Conservation (phyloP, 1,140 invertebrate species). For the Cephus cinctus region DNA sequence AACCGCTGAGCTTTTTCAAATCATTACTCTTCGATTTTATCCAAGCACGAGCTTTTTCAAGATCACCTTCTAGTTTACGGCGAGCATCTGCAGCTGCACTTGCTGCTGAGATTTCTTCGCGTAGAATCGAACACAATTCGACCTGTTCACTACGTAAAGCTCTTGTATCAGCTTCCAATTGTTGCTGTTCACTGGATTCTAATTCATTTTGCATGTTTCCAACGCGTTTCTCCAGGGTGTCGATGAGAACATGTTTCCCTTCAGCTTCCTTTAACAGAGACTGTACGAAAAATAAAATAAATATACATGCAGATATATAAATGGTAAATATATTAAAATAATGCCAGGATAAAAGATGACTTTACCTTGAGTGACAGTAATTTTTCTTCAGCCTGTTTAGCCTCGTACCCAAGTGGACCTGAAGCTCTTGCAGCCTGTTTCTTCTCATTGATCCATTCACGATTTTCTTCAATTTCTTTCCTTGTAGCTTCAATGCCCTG, state of each 20-base stretch:
- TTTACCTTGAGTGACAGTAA: constrained; percentile 66
- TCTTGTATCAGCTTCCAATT: constrained; percentile 67
- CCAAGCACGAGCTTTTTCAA: constrained; percentile 78
- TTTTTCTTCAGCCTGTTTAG: constrained; percentile 70
- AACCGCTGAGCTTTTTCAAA: constrained; percentile 72
- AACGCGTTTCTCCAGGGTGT: constrained; percentile 79
- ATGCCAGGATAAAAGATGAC: neutral
- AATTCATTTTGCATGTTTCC: constrained; percentile 81
- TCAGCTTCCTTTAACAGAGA: constrained; percentile 80
- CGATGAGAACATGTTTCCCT: constrained; percentile 77
- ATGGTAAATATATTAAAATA: constrained; percentile 1
- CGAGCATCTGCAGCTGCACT: constrained; percentile 67
- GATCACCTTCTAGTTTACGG: constrained; percentile 73
- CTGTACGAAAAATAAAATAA: constrained; percentile 38
- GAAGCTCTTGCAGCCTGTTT: constrained; percentile 67
- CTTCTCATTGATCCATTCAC: constrained; percentile 79
- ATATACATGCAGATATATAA: neutral
- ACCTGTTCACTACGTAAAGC: constrained; percentile 70
- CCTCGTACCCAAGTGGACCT: constrained; percentile 71
- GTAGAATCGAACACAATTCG: constrained; percentile 68
- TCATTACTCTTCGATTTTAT: constrained; percentile 74
- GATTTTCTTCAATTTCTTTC: constrained; percentile 71
- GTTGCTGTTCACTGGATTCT: constrained; percentile 74
- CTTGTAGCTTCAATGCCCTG: constrained; percentile 77
- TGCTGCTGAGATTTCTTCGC: constrained; percentile 71